Conservation (phyloP, 1,140 invertebrate species). For the Drosophila cardini region DNA sequence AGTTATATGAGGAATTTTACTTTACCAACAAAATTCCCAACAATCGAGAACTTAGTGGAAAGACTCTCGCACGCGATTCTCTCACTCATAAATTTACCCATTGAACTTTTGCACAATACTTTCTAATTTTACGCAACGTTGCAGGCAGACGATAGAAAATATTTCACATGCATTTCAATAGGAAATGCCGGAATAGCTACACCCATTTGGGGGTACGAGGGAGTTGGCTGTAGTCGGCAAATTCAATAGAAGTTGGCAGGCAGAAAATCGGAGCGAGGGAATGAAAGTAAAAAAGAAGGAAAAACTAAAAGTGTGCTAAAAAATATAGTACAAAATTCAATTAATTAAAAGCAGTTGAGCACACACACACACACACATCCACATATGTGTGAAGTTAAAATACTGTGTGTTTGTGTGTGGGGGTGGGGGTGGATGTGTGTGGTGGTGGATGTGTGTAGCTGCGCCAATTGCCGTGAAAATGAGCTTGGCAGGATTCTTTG, state of each 20-base stretch:
- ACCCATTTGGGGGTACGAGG: not conserved
- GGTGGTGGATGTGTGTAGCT: conserved; percentile 1
- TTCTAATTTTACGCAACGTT: conserved; percentile 74
- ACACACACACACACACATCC: conserved; percentile 22
- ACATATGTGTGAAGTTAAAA: conserved; percentile 6
- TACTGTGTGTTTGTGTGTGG: conserved; percentile 7
- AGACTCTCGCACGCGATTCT: conserved; percentile 53
- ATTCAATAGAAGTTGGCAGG: conserved; percentile 50
- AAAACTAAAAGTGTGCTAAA: conserved; percentile 21
- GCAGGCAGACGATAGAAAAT: conserved; percentile 41
- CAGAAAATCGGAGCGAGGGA: conserved; percentile 16
- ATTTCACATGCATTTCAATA: conserved; percentile 42
- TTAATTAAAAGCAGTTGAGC: conserved; percentile 71
- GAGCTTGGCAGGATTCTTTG: conserved; percentile 52
- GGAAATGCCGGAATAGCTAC: conserved; percentile 38
- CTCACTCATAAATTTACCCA: conserved; percentile 62
- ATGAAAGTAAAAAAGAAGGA: conserved; percentile 21
- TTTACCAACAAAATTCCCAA: not conserved
- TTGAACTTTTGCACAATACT: conserved; percentile 69
- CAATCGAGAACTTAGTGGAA: not conserved
- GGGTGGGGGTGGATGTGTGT: not conserved
- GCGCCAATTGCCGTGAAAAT: conserved; percentile 65
- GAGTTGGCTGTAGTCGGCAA: not conserved
- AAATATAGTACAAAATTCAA: conserved; percentile 71
- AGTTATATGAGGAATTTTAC: not conserved